Conservation (phyloP, 2,797 vertebrate species). For the Etheostoma nigrum region DNA sequence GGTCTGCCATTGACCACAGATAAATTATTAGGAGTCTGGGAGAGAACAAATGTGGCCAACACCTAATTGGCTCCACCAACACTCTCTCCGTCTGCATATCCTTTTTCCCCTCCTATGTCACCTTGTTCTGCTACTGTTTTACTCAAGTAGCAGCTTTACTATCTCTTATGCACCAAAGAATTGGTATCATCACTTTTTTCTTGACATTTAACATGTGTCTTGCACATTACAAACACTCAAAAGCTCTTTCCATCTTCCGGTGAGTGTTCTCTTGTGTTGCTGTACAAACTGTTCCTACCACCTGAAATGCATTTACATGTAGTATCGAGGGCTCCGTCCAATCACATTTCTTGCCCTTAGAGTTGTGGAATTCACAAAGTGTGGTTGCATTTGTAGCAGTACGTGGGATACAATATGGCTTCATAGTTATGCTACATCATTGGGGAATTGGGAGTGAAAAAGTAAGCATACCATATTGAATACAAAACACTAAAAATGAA, state of each 20-base stretch:
- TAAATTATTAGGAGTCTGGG: constrained; percentile 70
- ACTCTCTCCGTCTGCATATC: constrained; percentile 32
- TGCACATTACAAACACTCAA: constrained; percentile 45
- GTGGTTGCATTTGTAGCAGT: constrained; percentile 5
- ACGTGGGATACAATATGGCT: constrained; percentile 28
- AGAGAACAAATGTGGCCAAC: constrained; percentile 72
- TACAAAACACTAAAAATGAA: constrained; percentile 21
- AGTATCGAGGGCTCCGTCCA: constrained; percentile 10
- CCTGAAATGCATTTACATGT: constrained; percentile 33
- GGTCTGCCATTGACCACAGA: constrained; percentile 70
- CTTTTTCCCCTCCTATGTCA: constrained; percentile 30
- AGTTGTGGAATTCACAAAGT: constrained; percentile 39
- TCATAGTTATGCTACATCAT: constrained; percentile 42
- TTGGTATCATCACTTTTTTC: constrained; percentile 21
- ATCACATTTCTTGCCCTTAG: constrained; percentile 15
- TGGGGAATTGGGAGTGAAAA: constrained; percentile 45
- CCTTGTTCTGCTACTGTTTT: constrained; percentile 29
- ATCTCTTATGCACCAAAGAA: constrained; percentile 18
- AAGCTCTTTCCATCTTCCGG: constrained; percentile 37
- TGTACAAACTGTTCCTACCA: constrained; percentile 47
- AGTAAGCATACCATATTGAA: constrained; percentile 6
- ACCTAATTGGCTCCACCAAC: constrained; percentile 70
- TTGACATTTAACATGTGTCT: constrained; percentile 51
- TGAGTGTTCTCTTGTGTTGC: constrained; percentile 33
- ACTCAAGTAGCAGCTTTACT: constrained; percentile 2